Evolutionary conservation across 2,797 vertebrate species (phyloP).

Genomic region (Hipposideros larvatus): DNA sequence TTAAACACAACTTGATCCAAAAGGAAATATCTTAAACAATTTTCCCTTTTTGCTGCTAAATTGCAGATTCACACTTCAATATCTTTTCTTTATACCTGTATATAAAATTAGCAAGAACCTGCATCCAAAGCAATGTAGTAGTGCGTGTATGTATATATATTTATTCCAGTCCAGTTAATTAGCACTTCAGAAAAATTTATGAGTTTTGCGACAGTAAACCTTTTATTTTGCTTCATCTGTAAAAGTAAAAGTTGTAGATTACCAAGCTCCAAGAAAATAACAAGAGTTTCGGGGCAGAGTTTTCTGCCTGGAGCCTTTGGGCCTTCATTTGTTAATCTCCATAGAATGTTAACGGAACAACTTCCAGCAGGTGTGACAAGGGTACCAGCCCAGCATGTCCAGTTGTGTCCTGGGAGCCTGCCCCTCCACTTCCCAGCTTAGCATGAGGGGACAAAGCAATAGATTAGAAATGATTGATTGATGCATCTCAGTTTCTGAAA

Average conservation of each 20-base stretch:
- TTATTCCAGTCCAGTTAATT: constrained; percentile 6
- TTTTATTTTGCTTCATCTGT: constrained; percentile 33
- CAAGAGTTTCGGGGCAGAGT: background rate
- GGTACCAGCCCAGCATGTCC: too few relatives aligned
- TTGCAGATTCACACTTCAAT: background rate
- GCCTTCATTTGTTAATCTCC: background rate
- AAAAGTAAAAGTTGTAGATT: constrained; percentile 26
- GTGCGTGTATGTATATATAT: background rate
- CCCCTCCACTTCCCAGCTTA: background rate
- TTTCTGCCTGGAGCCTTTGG: background rate
- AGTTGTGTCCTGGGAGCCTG: fast-evolving
- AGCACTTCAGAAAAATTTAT: constrained; percentile 64
- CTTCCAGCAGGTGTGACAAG: background rate
- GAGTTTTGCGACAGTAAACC: constrained; percentile 30
- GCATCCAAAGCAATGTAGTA: constrained; percentile 48
- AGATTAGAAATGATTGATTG: background rate
- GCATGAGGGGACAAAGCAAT: background rate
- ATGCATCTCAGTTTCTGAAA: background rate
- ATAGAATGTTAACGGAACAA: background rate
- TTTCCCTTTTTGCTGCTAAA: constrained; percentile 56
- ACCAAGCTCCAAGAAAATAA: background rate
- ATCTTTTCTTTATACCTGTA: constrained; percentile 5
- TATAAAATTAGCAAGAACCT: constrained; percentile 40
- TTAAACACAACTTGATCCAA: constrained; percentile 25
- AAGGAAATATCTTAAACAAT: background rate